Evolutionary conservation across 2,113 vertebrate species (phyloP).

Genomic region (Bungarus multicinctus): DNA sequence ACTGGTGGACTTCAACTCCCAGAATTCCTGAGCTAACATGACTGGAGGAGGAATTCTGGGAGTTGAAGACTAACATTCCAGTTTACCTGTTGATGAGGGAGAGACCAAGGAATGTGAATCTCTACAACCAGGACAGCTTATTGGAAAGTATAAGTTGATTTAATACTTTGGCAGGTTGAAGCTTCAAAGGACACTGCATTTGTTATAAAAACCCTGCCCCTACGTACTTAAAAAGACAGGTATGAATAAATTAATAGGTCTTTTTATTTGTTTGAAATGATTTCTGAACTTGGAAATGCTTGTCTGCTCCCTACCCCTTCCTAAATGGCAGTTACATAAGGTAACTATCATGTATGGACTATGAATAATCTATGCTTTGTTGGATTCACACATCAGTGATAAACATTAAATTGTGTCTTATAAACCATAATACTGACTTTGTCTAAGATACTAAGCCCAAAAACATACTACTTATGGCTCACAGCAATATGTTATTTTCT

Average conservation of each 20-base stretch:
- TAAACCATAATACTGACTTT: not conserved
- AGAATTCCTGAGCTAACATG: no score
- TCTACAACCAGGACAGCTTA: not conserved
- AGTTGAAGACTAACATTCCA: not conserved
- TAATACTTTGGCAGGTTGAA: not conserved
- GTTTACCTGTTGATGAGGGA: not conserved
- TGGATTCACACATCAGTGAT: not conserved
- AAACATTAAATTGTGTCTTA: not conserved
- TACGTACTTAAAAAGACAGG: not conserved
- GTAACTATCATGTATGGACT: not conserved
- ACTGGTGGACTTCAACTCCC: no score
- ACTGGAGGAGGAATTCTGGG: no score
- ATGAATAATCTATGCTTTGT: not conserved
- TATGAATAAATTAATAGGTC: not conserved
- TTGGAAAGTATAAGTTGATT: not conserved
- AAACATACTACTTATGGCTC: not conserved
- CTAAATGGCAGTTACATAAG: not conserved
- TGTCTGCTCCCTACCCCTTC: not conserved
- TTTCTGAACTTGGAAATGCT: not conserved
- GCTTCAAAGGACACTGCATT: not conserved
- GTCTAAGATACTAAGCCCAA: not conserved
- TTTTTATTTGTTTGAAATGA: not conserved
- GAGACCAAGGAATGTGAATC: not conserved
- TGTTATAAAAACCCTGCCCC: not conserved
- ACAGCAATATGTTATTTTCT: not conserved